Evolutionary conservation across 2,797 vertebrate species (phyloP).

Genomic region (Natrix natrix): DNA sequence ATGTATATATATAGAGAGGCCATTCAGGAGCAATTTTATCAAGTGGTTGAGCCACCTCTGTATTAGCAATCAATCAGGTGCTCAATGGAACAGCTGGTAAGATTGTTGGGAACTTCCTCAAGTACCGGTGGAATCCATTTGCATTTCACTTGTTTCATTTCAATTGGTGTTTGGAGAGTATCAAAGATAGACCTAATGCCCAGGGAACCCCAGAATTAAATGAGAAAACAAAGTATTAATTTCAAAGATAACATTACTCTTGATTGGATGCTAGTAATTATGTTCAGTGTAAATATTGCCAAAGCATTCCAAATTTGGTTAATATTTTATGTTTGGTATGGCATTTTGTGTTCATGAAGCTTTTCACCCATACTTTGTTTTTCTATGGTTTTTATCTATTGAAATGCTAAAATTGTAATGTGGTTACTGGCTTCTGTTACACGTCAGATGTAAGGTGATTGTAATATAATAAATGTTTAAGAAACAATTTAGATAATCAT

Average conservation of each 20-base stretch:
- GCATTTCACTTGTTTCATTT: background rate
- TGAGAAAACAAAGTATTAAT: background rate
- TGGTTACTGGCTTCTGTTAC: constrained; percentile 76
- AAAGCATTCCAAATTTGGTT: background rate
- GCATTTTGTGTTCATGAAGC: constrained; percentile 39
- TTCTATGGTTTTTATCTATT: constrained; percentile 71
- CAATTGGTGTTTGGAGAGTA: background rate
- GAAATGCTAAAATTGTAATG: constrained; percentile 81
- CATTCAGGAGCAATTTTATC: background rate
- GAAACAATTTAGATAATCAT: constrained; percentile 77
- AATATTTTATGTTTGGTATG: background rate
- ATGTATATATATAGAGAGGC: background rate
- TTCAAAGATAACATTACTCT: background rate
- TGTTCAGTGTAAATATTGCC: background rate
- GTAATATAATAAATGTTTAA: constrained; percentile 73
- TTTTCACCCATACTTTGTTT: constrained; percentile 56
- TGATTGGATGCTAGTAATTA: background rate
- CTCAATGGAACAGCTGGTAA: background rate
- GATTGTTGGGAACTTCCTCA: background rate
- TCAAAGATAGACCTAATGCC: background rate
- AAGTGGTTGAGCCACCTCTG: background rate
- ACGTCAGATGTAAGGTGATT: constrained; percentile 52
- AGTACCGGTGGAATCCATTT: background rate
- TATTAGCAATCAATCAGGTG: background rate
- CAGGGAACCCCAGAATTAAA: background rate